These are phyloP conservation scores for Ditylenchus dipsaci DNA, from an alignment of 1,140 invertebrate genomes.

Conservation along the genomic window DNA sequence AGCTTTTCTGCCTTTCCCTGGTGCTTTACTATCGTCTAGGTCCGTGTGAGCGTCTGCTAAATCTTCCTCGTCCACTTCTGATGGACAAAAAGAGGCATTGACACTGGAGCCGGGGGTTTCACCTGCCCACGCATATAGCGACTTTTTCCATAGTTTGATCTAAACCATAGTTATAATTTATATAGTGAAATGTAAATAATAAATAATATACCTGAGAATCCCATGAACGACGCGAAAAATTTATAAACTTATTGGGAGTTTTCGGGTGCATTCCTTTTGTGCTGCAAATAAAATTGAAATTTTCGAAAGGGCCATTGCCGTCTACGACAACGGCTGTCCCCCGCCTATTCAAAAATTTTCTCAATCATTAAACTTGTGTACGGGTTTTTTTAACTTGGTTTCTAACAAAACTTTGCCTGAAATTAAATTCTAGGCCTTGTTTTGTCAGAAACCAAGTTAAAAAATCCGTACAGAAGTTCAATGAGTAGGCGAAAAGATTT, in stretches of 20 bases:
- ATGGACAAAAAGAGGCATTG: slow-evolving; percentile 4
- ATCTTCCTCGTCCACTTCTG: slow-evolving; percentile 5
- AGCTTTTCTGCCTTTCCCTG: no score
- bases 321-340: no score
- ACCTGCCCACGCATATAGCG: slow-evolving; percentile 39
- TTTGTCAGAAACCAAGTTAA: no score
- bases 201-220: slow-evolving; percentile 47
- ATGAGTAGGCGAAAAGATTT: no score
- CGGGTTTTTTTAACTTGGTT: no score
- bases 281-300: no score
- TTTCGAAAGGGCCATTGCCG: no score
- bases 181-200: background rate
- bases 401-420: no score
- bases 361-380: no score
- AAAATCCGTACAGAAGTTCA: no score
- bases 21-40: background rate
- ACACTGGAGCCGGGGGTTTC: slow-evolving; percentile 29
- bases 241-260: slow-evolving; percentile 60
- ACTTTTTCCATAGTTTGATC: slow-evolving; percentile 57
- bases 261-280: slow-evolving; percentile 51
- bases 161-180: background rate
- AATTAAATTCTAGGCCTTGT: no score
- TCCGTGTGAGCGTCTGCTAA: background rate
- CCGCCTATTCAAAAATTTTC: no score
- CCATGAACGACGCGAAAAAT: slow-evolving; percentile 60